Conservation (phyloP, 2,888 invertebrate species). For the Lithophane semibrunnea region DNA sequence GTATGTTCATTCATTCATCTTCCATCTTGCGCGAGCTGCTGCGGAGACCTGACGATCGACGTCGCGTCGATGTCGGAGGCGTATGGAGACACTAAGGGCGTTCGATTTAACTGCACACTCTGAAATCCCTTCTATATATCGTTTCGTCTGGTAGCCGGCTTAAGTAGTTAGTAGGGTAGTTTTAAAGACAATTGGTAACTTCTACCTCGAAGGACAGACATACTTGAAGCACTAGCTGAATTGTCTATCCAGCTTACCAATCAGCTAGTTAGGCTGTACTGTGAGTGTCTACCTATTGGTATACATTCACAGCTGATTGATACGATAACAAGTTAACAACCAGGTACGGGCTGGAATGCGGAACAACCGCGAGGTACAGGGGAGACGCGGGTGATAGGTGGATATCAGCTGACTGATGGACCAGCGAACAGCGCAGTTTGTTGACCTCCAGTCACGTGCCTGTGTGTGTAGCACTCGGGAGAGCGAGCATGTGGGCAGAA, state of each 20-base stretch:
- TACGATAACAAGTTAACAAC: neutral
- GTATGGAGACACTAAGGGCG: too few species aligned
- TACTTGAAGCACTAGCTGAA: neutral
- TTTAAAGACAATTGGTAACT: neutral
- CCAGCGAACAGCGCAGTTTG: constrained; percentile 16
- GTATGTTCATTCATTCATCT: too few species aligned
- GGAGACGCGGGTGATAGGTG: constrained; percentile 24
- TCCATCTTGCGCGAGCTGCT: too few species aligned
- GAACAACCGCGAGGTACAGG: neutral
- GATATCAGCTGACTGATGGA: constrained; percentile 33
- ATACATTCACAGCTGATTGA: neutral
- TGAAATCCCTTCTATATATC: too few species aligned
- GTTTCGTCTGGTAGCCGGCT: too few species aligned
- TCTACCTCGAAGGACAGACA: neutral
- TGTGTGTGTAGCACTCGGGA: neutral
- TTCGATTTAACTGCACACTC: too few species aligned
- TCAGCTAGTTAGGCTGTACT: too few species aligned
- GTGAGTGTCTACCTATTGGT: neutral
- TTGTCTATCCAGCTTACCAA: neutral
- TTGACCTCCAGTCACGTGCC: constrained; percentile 49
- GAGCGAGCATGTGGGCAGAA: constrained; percentile 3
- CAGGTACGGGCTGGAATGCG: constrained; percentile 33
- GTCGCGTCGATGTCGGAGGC: too few species aligned
- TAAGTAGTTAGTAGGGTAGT: too few species aligned
- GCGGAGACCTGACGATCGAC: too few species aligned